A percentile compares a stretch with the other conserved stretches of the same genome.
Conservation (phyloP, 2,113 vertebrate genomes). For the Pycnonotus jocosus region DNA sequence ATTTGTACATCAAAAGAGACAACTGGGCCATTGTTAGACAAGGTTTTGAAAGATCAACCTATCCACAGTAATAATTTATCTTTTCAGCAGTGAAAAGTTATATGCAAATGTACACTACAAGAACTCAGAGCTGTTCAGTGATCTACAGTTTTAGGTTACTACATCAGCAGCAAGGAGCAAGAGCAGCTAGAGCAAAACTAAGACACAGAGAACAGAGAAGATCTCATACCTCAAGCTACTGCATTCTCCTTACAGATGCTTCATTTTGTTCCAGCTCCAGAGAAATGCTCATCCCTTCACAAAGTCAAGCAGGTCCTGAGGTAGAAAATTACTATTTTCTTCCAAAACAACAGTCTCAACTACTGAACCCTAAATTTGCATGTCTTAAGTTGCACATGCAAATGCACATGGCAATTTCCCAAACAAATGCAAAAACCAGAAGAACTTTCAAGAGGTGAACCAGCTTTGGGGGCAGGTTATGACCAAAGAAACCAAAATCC, state of each 20-base stretch:
- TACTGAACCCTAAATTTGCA: background rate
- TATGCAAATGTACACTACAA: background rate
- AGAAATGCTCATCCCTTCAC: background rate
- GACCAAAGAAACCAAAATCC: background rate
- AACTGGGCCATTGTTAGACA: background rate
- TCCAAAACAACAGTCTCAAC: background rate
- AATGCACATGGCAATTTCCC: background rate
- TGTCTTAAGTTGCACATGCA: background rate
- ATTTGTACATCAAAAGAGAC: background rate
- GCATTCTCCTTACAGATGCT: background rate
- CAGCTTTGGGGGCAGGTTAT: background rate
- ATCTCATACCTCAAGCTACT: background rate
- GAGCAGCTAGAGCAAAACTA: background rate
- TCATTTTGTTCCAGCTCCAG: background rate
- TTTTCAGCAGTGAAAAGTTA: background rate
- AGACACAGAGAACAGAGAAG: background rate
- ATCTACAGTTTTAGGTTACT: background rate
- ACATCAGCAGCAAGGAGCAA: background rate
- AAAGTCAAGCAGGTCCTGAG: background rate
- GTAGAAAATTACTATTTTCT: background rate
- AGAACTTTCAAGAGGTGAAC: background rate
- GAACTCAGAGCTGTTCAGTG: background rate
- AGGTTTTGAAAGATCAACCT: background rate
- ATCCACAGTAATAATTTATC: background rate
- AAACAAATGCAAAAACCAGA: background rate